Percentiles rank a stretch among this genome's conserved stretches.
These are phyloP conservation scores for Onychostoma macrolepis DNA, from an alignment of 2,113 vertebrate genomes.

Conservation along the genomic window DNA sequence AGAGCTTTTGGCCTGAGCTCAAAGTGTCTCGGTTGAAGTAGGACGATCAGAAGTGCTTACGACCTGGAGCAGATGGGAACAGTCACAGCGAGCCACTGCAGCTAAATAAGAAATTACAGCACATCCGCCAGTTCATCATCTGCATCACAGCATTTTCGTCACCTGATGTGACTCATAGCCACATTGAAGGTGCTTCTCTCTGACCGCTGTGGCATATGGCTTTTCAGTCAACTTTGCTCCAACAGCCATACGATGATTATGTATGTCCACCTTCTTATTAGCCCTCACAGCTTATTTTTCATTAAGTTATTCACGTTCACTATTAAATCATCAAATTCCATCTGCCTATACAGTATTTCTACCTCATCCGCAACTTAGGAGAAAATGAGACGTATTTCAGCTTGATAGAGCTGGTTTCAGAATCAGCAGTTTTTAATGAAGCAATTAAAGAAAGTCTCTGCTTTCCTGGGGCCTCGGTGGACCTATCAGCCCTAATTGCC, in stretches of 20 bases:
- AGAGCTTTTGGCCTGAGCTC: slow-evolving; percentile 25
- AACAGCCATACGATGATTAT: neutral
- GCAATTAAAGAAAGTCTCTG: slow-evolving; percentile 43
- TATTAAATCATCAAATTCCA: neutral
- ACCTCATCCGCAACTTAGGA: neutral
- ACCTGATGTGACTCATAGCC: neutral
- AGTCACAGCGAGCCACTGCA: slow-evolving; percentile 14
- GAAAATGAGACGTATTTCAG: slow-evolving; percentile 2
- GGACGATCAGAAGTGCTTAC: neutral
- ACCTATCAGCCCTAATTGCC: slow-evolving; percentile 43
- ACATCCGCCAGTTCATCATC: slow-evolving; percentile 12
- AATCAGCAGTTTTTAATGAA: slow-evolving; percentile 34
- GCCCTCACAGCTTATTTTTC: neutral
- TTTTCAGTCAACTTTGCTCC: neutral
- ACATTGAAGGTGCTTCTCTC: neutral
- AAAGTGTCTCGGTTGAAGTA: neutral
- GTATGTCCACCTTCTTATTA: neutral
- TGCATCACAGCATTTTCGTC: neutral
- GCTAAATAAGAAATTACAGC: slow-evolving; percentile 31
- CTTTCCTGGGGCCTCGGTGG: slow-evolving; percentile 2
- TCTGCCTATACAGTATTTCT: slow-evolving; percentile 30
- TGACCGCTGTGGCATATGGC: neutral
- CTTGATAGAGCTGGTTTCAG: neutral
- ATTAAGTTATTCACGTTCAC: neutral
- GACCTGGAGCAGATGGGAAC: slow-evolving; percentile 32